Conservation (phyloP, 2,113 vertebrate genomes). For the Caranx ignobilis region DNA sequence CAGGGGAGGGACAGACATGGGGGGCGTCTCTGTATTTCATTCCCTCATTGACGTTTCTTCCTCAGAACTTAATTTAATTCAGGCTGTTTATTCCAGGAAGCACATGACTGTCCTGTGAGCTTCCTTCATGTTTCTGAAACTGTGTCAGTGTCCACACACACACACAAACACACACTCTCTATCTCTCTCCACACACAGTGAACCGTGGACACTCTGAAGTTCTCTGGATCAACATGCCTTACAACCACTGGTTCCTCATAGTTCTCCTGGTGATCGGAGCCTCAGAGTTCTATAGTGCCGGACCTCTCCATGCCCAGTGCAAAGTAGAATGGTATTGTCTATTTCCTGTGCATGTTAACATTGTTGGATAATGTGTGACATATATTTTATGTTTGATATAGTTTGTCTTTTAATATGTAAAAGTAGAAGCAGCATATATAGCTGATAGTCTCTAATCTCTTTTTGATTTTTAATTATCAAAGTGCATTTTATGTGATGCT, state of each 20-base stretch:
- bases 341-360: not conserved
- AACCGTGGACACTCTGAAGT: not conserved
- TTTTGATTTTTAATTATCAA: too few species aligned
- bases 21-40: conserved; percentile 9
- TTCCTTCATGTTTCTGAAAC: not conserved
- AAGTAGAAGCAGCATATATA: too few species aligned
- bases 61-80: conserved; percentile 70
- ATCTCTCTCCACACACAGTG: not conserved
- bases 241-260: conserved; percentile 31
- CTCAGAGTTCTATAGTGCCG: conserved; percentile 46
- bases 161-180: too few species aligned
- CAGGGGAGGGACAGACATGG: not conserved
- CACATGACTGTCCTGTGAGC: conserved; percentile 81
- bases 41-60: not conserved
- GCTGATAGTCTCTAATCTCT: too few species aligned
- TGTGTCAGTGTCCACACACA: too few species aligned
- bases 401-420: too few species aligned
- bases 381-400: too few species aligned
- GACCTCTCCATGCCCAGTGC: conserved; percentile 85
- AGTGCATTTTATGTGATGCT: too few species aligned
- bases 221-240: conserved; percentile 49
- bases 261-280: conserved; percentile 47
- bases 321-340: conserved; percentile 82
- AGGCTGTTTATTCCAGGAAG: conserved; percentile 51
- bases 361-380: not conserved